Percentiles rank a stretch among this genome's conserved stretches.
Conservation (phyloP, 2,797 vertebrate genomes). For the Tenualosa thibaudeaui region DNA sequence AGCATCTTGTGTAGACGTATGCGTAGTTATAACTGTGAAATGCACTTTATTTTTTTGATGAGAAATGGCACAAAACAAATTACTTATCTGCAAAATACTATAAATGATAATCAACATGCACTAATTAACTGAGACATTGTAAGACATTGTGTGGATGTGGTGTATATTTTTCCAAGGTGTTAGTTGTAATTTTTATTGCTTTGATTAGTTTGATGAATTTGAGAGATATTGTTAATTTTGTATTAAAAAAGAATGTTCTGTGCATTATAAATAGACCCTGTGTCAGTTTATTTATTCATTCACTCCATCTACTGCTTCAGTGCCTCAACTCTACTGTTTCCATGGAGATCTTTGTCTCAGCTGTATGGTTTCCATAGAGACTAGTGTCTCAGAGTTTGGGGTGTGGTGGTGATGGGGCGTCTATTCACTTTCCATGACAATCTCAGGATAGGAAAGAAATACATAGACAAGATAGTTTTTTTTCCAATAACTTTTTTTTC, state of each 20-base stretch:
- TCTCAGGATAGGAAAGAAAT: slow-evolving; percentile 51
- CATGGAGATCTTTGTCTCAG: slow-evolving; percentile 68
- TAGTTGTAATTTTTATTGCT: slow-evolving; percentile 82
- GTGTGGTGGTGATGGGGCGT: slow-evolving; percentile 25
- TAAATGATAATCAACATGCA: slow-evolving; percentile 81
- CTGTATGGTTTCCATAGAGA: slow-evolving; percentile 74
- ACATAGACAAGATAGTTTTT: slow-evolving; percentile 40
- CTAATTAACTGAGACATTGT: slow-evolving; percentile 77
- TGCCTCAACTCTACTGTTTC: slow-evolving; percentile 62
- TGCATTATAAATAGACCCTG: slow-evolving; percentile 71
- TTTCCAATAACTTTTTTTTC: slow-evolving; percentile 60
- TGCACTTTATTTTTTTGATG: slow-evolving; percentile 82
- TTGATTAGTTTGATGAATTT: slow-evolving; percentile 75
- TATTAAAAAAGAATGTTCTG: slow-evolving; percentile 81
- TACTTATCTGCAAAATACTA: slow-evolving; percentile 81
- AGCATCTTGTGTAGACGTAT: slow-evolving; percentile 79
- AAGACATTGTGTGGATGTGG: slow-evolving; percentile 75
- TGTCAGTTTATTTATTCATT: slow-evolving; percentile 60
- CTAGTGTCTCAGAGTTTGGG: slow-evolving; percentile 55
- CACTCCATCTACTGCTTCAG: slow-evolving; percentile 42
- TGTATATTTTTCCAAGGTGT: slow-evolving; percentile 85
- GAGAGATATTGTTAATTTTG: slow-evolving; percentile 81
- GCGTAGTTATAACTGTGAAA: slow-evolving; percentile 80
- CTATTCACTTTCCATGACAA: slow-evolving; percentile 59
- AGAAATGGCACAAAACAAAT: slow-evolving; percentile 78